Percentiles rank a stretch among this genome's conserved stretches.
Conservation (phyloP, 2,797 vertebrate genomes). For the Coregonus suidteri region DNA sequence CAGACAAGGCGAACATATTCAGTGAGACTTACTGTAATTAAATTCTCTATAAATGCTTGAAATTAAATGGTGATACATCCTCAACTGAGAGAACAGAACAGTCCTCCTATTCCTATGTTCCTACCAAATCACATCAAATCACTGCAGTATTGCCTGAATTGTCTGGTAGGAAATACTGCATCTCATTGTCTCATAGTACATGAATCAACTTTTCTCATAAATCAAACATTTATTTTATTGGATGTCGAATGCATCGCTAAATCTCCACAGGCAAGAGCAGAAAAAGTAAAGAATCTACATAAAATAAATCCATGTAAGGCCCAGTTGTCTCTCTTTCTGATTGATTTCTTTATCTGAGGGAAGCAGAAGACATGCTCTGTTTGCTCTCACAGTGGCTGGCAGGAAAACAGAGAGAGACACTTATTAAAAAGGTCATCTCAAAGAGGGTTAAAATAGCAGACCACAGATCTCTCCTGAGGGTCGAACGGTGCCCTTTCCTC, state of each 20-base stretch:
- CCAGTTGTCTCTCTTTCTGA: conserved; percentile 72
- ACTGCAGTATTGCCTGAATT: conserved; percentile 56
- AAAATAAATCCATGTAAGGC: conserved; percentile 80
- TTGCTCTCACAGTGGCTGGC: conserved; percentile 78
- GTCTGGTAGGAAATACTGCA: conserved; percentile 36
- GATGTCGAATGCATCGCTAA: conserved; percentile 69
- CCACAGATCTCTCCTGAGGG: conserved; percentile 69
- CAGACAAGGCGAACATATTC: background rate
- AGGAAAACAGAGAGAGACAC: conserved; percentile 84
- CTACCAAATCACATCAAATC: conserved; percentile 52
- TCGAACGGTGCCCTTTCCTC: conserved; percentile 70
- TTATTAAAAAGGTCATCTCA: conserved; percentile 85
- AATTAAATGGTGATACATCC: background rate
- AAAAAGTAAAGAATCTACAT: conserved; percentile 67
- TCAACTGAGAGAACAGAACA: background rate
- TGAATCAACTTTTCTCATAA: conserved; percentile 73
- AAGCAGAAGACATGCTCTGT: conserved; percentile 81
- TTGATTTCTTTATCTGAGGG: conserved; percentile 81
- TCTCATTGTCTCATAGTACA: background rate
- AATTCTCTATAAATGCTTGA: background rate
- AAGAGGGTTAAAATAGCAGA: conserved; percentile 82
- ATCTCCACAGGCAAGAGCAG: conserved; percentile 66
- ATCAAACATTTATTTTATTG: conserved; percentile 74
- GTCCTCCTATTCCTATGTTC: background rate
- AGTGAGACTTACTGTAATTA: background rate